Conservation (phyloP, 1,140 invertebrate species). For the Apis mellifera region Amel_HAv3.1 CM009931.2:1785501-1786000, state of each 20-base stretch:
- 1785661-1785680: neutral
- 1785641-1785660: neutral
- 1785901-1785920: neutral
- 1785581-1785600: neutral
- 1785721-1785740: conserved; percentile 9
- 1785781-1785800: conserved; percentile 28
- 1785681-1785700: conserved; percentile 1
- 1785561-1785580: conserved; percentile 60
- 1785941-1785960: neutral
- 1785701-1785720: conserved; percentile 4
- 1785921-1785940: conserved; percentile 7
- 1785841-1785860: too few species aligned
- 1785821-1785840: too few species aligned
- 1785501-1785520: conserved; percentile 77
- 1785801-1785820: neutral
- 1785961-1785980: too few species aligned
- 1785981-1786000: neutral
- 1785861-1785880: neutral
- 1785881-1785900: neutral
- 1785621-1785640: too few species aligned
- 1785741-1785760: conserved; percentile 3
- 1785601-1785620: neutral
- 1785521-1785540: conserved; percentile 77
- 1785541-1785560: conserved; percentile 78
- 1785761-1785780: conserved; percentile 17